These are phyloP conservation scores for Omphaloscelis lunosa DNA, from an alignment of 2,888 invertebrate genomes.

Conservation along the genomic window DNA sequence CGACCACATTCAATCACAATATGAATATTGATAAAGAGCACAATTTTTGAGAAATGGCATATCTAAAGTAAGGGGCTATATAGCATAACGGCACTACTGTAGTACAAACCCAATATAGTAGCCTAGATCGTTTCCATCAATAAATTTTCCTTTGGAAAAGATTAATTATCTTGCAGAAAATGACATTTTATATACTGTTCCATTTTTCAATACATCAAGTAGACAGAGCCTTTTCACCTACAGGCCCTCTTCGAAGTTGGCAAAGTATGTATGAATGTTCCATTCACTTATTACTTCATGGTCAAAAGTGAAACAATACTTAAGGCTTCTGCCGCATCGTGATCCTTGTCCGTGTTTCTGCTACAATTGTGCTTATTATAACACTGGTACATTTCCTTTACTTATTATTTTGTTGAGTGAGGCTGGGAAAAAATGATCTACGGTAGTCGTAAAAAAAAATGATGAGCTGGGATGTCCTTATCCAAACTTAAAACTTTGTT, in stretches of 20 bases:
- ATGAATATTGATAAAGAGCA: neutral
- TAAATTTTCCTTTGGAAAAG: neutral
- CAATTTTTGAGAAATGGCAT: neutral
- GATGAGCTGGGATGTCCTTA: neutral
- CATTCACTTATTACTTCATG: conserved; percentile 28
- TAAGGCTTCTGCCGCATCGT: conserved; percentile 48
- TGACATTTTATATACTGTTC: neutral
- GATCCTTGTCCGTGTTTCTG: conserved; percentile 65
- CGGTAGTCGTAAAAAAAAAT: conserved; percentile 6
- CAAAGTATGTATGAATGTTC: neutral
- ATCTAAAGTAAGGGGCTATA: no score
- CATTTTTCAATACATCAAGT: neutral
- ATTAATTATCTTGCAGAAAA: neutral
- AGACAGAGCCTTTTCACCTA: no score
- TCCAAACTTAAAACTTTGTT: conserved; percentile 1
- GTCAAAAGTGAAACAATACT: conserved; percentile 49
- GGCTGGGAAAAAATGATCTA: conserved; percentile 19
- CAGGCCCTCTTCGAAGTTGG: neutral
- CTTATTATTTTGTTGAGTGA: conserved; percentile 31
- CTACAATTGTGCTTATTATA: conserved; percentile 68
- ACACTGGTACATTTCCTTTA: conserved; percentile 60
- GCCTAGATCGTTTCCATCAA: neutral
- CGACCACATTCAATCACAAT: neutral
- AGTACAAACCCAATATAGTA: neutral
- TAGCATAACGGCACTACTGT: no score